These are phyloP conservation scores for Listronotus oregonensis DNA, from an alignment of 1,140 invertebrate species.

Conservation along the genomic window DNA sequence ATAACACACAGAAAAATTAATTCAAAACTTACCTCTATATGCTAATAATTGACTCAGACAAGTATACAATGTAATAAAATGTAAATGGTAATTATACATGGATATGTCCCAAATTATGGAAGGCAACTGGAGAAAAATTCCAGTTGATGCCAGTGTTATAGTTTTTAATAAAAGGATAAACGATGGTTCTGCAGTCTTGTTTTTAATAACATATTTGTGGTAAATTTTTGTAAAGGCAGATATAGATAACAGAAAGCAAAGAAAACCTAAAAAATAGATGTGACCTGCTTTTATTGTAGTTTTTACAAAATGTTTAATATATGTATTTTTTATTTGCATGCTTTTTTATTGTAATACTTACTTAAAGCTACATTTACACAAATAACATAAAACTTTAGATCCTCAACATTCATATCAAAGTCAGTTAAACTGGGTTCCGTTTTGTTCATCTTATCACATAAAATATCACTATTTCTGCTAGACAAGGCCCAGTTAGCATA, in stretches of 20 bases:
- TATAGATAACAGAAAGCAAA: constrained; percentile 40
- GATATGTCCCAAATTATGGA: constrained; percentile 60
- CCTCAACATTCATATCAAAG: constrained; percentile 44
- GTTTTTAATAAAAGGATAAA: constrained; percentile 52
- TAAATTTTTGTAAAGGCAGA: constrained; percentile 45
- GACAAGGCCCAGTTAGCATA: constrained; percentile 60
- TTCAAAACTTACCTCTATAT: constrained; percentile 48
- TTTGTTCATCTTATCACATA: constrained; percentile 20
- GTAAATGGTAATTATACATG: constrained; percentile 50
- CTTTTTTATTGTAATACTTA: constrained; percentile 17
- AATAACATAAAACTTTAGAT: constrained; percentile 49
- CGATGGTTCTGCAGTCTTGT: constrained; percentile 22
- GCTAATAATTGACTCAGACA: constrained; percentile 52
- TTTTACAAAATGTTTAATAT: too few species aligned
- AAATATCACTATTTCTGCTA: constrained; percentile 43
- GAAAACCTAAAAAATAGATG: constrained; percentile 42
- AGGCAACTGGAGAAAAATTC: constrained; percentile 58
- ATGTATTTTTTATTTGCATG: too few species aligned
- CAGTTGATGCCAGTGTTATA: constrained; percentile 57
- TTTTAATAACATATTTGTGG: constrained; percentile 36
- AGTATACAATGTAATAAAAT: constrained; percentile 51
- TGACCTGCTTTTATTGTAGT: too few species aligned
- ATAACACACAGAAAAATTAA: too few species aligned
- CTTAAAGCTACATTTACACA: constrained; percentile 47
- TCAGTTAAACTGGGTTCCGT: constrained; percentile 52